A percentile compares a stretch with the other conserved stretches of the same genome.
These are phyloP conservation scores for Dicranocentrus wangi DNA, from an alignment of 2,888 invertebrate genomes.

Conservation along the genomic window DNA sequence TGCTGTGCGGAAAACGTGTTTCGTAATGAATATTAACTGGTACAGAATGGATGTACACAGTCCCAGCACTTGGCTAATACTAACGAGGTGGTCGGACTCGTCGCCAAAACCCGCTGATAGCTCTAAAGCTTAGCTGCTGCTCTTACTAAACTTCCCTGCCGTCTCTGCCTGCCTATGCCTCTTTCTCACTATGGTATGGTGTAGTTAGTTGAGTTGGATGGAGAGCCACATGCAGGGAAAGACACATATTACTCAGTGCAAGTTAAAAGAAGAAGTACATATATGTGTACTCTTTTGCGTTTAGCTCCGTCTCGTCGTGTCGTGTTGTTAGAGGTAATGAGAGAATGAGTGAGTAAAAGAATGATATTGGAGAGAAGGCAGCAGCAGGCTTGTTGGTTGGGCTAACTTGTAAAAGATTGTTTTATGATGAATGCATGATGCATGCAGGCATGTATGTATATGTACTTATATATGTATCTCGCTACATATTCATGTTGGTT, in stretches of 20 bases:
- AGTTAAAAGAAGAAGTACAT: too few relatives aligned
- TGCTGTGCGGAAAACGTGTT: conserved; percentile 67
- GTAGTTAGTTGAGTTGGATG: not conserved
- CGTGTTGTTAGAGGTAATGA: too few relatives aligned
- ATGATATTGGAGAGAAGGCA: not conserved
- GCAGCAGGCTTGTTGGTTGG: too few relatives aligned
- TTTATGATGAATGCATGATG: not conserved
- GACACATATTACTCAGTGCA: conserved; percentile 35
- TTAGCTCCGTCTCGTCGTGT: too few relatives aligned
- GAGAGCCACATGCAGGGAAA: conserved; percentile 45
- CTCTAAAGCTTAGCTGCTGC: conserved; percentile 60
- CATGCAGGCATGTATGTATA: conserved; percentile 1
- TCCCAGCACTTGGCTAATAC: conserved; percentile 70
- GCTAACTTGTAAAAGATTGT: conserved; percentile 38
- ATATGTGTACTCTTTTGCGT: conserved; percentile 1
- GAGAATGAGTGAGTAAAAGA: conserved; percentile 23
- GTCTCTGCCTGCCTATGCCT: too few relatives aligned
- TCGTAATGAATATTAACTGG: conserved; percentile 64
- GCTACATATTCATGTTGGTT: not conserved
- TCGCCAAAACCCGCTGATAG: conserved; percentile 67
- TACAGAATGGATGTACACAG: conserved; percentile 67
- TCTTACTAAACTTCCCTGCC: conserved; percentile 7
- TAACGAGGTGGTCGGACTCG: conserved; percentile 70
- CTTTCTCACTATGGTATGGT: conserved; percentile 10
- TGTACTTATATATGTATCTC: not conserved